These are phyloP conservation scores for Ginglymostoma cirratum DNA, from an alignment of 2,113 vertebrate species.

Conservation along the genomic window DNA sequence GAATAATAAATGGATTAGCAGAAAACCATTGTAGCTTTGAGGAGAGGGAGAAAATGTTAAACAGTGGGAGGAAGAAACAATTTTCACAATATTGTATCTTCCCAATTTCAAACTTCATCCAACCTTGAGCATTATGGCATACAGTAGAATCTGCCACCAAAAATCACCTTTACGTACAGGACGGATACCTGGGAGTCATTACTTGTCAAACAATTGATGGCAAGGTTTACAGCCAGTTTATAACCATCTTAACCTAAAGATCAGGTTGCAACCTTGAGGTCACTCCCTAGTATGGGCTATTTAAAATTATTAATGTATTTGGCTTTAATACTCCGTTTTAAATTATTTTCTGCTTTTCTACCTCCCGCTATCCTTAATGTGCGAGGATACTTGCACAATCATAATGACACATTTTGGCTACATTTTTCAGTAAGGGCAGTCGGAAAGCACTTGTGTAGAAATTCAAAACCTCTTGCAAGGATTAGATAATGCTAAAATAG, in stretches of 20 bases:
- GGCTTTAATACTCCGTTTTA: slow-evolving; percentile 18
- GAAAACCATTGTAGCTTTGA: neutral
- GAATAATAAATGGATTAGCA: neutral
- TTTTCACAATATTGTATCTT: too few relatives aligned
- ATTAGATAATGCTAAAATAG: neutral
- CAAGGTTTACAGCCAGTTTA: slow-evolving; percentile 11
- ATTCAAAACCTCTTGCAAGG: neutral
- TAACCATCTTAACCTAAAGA: neutral
- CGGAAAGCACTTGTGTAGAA: neutral
- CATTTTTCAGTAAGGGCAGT: neutral
- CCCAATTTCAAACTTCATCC: neutral
- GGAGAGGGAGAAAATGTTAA: neutral
- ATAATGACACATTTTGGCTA: neutral
- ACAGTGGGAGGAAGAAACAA: neutral
- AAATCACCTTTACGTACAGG: neutral
- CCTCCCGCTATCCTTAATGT: neutral
- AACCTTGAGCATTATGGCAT: neutral
- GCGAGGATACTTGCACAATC: neutral
- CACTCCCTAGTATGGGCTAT: neutral
- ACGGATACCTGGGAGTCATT: slow-evolving; percentile 13
- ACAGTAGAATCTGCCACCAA: neutral
- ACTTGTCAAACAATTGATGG: neutral
- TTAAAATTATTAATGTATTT: slow-evolving; percentile 29
- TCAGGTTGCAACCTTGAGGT: slow-evolving; percentile 20
- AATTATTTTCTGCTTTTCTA: neutral